phyloP scores from a whole-genome alignment of 1,140 invertebrate species.

The Anthonomus grandis region DNA sequence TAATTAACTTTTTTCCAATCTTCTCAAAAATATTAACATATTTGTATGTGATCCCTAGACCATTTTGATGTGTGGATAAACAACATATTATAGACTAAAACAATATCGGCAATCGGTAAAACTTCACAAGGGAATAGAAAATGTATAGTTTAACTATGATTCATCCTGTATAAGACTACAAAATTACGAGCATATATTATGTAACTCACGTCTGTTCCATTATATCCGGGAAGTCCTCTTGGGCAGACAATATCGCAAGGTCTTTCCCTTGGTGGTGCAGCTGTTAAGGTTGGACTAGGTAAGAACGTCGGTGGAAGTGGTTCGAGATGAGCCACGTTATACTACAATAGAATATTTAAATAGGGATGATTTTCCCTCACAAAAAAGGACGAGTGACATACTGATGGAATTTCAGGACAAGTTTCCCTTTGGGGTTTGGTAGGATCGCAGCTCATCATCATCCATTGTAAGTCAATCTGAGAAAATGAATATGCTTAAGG shows the following conservation, averaged over 20 bases:
- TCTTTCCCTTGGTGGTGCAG: background rate
- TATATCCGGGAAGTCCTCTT: conserved; percentile 57
- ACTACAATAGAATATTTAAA: conserved; percentile 14
- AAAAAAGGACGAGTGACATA: conserved; percentile 5
- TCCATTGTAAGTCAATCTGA: conserved; percentile 78
- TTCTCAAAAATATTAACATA: too few species aligned
- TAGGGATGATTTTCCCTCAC: background rate
- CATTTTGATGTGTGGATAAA: too few species aligned
- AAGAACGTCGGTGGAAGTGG: background rate
- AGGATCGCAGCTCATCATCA: conserved; percentile 77
- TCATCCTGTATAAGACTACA: too few species aligned
- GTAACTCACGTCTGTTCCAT: conserved; percentile 55
- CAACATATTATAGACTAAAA: too few species aligned
- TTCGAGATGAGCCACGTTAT: background rate
- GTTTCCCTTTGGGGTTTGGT: conserved; percentile 63
- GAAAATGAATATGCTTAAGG: conserved; percentile 37
- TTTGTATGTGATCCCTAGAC: too few species aligned
- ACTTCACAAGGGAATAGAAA: too few species aligned
- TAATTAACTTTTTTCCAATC: too few species aligned
- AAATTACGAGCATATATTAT: background rate
- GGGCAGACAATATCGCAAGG: conserved; percentile 52
- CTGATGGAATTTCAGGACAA: conserved; percentile 65
- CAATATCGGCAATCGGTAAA: too few species aligned
- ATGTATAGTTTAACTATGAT: too few species aligned
- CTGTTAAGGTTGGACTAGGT: conserved; percentile 5